Evolutionary conservation across 2,888 invertebrate species (phyloP), one percentile per base, ranked within the genome.

Genomic region (Drepana falcataria): DNA sequence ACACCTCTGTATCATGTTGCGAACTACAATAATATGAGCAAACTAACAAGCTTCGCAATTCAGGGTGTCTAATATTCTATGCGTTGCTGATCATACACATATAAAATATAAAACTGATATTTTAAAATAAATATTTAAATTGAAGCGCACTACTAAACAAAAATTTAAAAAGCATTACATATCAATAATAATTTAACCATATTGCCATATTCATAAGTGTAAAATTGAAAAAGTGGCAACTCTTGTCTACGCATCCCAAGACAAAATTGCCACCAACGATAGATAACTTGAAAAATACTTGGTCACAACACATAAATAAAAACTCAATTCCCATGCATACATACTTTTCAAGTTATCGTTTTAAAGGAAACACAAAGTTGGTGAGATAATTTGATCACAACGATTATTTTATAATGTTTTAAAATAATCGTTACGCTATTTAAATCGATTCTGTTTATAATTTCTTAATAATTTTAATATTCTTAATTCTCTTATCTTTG

Each of bases 11-110:
- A 71, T 71, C 68, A 69, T 71, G 66, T 79, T 77, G 79, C 84
- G 77, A 80, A 79, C 85, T 86, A 86, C 83, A 75, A 48, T 48
- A 71, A 61, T 63, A 67, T 67, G 76, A 84, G 84, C 79, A 83
- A 86, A 83, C 75, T 76, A 79, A 72, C 56, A 87, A 86, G 85
- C 85, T 71, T 81, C 9, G 40, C 48, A 21, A 68, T 69, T 70
- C 71, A 75, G 79, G 84, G 83, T 79, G 71, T 76, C 75, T 82
- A 83, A 65, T 66, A 63, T 59, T 76, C 83, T 84, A 87, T 85
- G 83, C 81, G 66, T 73, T 83, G 85, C 84, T 82, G 79, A 85
- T 81, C 72, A 77, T 86, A 87, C 80, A 87, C 83, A 87, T 84
- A 86, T 82, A 81, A 74, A 77, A 79, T 70, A 48, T 48, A 48